Percentiles rank a stretch among this genome's conserved stretches.
These are phyloP conservation scores for Trachelipus rathkii DNA, from an alignment of 1,140 invertebrate species.

Conservation along the genomic window DNA sequence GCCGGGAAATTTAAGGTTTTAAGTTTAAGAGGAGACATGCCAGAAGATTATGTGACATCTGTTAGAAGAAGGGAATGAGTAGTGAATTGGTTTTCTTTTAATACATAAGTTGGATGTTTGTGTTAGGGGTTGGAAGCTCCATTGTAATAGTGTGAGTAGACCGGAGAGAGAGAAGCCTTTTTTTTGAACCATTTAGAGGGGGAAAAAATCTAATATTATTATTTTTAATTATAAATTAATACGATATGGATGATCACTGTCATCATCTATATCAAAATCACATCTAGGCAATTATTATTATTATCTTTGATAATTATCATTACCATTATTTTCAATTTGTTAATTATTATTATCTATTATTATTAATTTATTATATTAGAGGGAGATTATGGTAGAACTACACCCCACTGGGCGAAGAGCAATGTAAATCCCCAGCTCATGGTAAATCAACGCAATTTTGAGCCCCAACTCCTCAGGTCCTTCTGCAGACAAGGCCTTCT, in stretches of 20 bases:
- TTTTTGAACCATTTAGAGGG: too few species aligned
- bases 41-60: not conserved
- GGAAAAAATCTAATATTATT: too few species aligned
- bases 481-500: conserved; percentile 28
- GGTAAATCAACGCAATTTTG: conserved; percentile 20
- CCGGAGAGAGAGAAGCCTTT: too few species aligned
- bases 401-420: not conserved
- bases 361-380: conserved; percentile 20
- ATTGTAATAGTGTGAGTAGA: too few species aligned
- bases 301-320: too few species aligned
- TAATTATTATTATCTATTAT: not conserved
- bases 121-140: too few species aligned
- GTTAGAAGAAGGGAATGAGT: not conserved
- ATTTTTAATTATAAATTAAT: too few species aligned
- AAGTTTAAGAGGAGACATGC: not conserved
- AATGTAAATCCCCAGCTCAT: not conserved
- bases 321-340: too few species aligned
- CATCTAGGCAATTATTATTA: too few species aligned
- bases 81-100: conserved; percentile 1
- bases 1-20: not conserved
- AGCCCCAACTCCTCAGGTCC: conserved; percentile 36
- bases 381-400: conserved; percentile 27
- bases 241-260: too few species aligned
- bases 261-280: too few species aligned
- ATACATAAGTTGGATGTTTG: too few species aligned